These are phyloP conservation scores for Diadophis punctatus DNA, from an alignment of 2,113 vertebrate genomes.

Conservation along the genomic window DNA sequence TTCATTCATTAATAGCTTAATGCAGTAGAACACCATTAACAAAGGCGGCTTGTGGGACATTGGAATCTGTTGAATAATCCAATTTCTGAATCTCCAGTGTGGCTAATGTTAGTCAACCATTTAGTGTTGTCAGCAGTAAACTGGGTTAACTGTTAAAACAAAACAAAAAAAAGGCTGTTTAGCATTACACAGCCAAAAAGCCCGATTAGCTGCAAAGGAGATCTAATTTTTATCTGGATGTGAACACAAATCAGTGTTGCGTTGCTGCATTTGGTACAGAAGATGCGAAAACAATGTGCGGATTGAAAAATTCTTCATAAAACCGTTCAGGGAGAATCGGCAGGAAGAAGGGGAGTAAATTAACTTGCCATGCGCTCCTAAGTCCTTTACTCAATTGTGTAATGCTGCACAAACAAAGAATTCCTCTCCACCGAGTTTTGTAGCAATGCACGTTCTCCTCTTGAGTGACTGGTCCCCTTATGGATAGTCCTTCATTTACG, in stretches of 20 bases:
- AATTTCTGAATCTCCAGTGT: not conserved
- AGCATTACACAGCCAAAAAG: not conserved
- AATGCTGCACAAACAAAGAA: not conserved
- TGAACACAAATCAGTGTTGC: not conserved
- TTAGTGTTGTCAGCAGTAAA: conserved; percentile 12
- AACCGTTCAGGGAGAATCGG: not conserved
- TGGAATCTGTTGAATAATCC: not conserved
- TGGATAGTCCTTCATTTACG: not conserved
- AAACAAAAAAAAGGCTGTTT: not conserved
- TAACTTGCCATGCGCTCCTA: not conserved
- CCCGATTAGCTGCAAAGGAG: not conserved
- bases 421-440: not conserved
- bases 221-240: not conserved
- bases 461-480: not conserved
- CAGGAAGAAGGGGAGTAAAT: not conserved
- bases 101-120: conserved; percentile 6
- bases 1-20: conserved; percentile 17
- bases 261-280: not conserved
- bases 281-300: not conserved
- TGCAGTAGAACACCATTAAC: conserved; percentile 12
- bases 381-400: not conserved
- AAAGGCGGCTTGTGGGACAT: not conserved
- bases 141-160: not conserved
- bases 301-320: not conserved
- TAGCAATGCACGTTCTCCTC: not conserved